Evolutionary conservation across 2,888 invertebrate genomes (phyloP), one percentile per base, ranked within the genome.

Genomic region (Apomyelois bistriatella): DNA sequence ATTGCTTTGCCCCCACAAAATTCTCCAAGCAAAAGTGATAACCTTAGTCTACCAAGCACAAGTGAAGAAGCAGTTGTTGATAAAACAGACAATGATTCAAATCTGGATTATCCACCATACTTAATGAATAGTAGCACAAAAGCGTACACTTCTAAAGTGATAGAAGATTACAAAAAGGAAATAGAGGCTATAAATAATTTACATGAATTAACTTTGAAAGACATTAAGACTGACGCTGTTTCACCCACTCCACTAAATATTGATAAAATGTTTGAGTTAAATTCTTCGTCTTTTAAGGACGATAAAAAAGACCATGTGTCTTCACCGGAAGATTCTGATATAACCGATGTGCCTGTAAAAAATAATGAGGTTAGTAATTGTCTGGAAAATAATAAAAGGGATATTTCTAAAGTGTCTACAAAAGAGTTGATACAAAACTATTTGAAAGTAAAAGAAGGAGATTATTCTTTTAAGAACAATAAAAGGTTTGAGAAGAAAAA

Each of bases 131-230:
- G 87, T 60, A 79, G 77, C 35, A 86, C 85, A 22, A 91, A 90
- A 76, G 85, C 87, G 0, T 91, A 90, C 53, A 91, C 91, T 4
- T 90, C 90, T 13, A 87, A 88, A 71, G 90, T 91, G 3, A 90
- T 91, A 53, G 90, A 90, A 72, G 91, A 91, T 70, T 91, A 91
- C 57, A 91, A 87, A 68, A 88, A 81, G 61, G 91, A 91, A 72
- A 71, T 91, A 59, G 82, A 87, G 68, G 85, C 90, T 52, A 91
- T 91, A 40, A 88, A 91, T 55, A 87, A 77, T 62, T 69, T 90
- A 35, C 91, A 91, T 54, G 82, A 89, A 55, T 76, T 91, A 6
- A 89, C 91, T 7, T 58, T 91, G 1, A 90, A 90, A 76, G 91
- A 91, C 74, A 85, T 91, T 49, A 83, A 90, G 68, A 79, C 79